phyloP scores from a whole-genome alignment of 2,113 vertebrate genomes.

The Epinephelus fuscoguttatus region DNA sequence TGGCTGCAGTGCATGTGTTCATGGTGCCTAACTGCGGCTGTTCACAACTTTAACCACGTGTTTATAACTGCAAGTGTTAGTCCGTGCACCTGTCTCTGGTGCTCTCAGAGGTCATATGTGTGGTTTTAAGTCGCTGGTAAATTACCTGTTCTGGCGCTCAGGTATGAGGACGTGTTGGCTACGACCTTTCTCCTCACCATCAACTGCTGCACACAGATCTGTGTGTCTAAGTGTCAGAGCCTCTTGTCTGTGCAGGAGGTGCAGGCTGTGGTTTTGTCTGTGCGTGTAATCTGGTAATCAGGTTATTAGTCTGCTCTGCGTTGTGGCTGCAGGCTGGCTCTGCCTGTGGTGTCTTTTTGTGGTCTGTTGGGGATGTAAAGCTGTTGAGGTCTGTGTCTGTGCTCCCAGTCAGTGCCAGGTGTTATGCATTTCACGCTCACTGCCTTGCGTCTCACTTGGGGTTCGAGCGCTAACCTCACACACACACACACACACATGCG shows the following conservation, averaged over 20 bases:
- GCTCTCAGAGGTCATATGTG: too few species aligned
- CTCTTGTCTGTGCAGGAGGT: conserved; percentile 8
- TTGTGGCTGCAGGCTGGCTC: conserved; percentile 27
- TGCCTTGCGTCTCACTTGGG: conserved; percentile 49
- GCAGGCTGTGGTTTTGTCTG: conserved; percentile 6
- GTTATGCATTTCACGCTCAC: conserved; percentile 65
- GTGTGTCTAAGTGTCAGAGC: not conserved
- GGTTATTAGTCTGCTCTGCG: conserved; percentile 32
- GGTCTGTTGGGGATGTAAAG: conserved; percentile 26
- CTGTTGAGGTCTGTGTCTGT: conserved; percentile 40
- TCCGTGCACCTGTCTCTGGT: too few species aligned
- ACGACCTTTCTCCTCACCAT: not conserved
- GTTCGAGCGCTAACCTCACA: conserved; percentile 30
- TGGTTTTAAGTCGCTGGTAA: too few species aligned
- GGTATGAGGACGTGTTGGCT: not conserved
- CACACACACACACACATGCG: conserved; percentile 14
- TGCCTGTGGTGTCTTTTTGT: conserved; percentile 9
- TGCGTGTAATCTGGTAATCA: conserved; percentile 23
- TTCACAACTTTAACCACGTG: too few species aligned
- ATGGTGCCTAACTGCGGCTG: too few species aligned
- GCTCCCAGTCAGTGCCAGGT: conserved; percentile 66
- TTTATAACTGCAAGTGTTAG: too few species aligned
- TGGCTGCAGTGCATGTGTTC: too few species aligned
- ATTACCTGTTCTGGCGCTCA: too few species aligned
- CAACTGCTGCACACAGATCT: conserved; percentile 5